phyloP scores from a whole-genome alignment of 2,888 invertebrate genomes.

The Neuroscelio doddi region DNA sequence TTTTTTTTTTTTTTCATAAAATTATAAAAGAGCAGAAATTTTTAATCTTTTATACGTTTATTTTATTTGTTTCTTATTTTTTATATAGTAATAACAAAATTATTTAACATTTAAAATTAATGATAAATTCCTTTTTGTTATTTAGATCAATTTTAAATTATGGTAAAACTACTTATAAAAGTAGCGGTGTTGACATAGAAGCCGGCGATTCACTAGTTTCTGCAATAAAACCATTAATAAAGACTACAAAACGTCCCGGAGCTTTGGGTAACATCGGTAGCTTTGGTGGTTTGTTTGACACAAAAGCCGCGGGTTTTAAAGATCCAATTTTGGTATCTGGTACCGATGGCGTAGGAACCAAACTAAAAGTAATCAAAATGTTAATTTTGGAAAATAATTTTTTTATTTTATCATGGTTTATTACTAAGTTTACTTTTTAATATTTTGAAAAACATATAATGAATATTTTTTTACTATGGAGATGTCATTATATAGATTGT shows the following conservation, averaged over 20 bases:
- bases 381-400: no score
- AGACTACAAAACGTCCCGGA: slow-evolving; percentile 84
- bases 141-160: slow-evolving; percentile 74
- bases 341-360: slow-evolving; percentile 97
- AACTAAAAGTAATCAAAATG: slow-evolving; percentile 85
- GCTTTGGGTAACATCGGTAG: slow-evolving; percentile 90
- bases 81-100: neutral
- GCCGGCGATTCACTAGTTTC: slow-evolving; percentile 92
- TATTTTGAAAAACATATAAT: no score
- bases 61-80: neutral
- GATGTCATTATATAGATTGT: no score
- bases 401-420: no score
- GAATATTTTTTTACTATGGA: no score
- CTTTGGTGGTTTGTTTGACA: slow-evolving; percentile 94
- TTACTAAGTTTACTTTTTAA: no score
- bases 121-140: slow-evolving; percentile 1
- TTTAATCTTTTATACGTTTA: no score
- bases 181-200: slow-evolving; percentile 93
- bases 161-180: slow-evolving; percentile 87
- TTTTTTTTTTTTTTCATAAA: no score
- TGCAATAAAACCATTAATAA: slow-evolving; percentile 85
- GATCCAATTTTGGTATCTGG: slow-evolving; percentile 94
- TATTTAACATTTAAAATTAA: neutral
- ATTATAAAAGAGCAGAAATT: no score
- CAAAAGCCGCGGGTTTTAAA: slow-evolving; percentile 81